phyloP scores from a whole-genome alignment of 1,140 invertebrate genomes.

The Drosophila ohnishii region DNA sequence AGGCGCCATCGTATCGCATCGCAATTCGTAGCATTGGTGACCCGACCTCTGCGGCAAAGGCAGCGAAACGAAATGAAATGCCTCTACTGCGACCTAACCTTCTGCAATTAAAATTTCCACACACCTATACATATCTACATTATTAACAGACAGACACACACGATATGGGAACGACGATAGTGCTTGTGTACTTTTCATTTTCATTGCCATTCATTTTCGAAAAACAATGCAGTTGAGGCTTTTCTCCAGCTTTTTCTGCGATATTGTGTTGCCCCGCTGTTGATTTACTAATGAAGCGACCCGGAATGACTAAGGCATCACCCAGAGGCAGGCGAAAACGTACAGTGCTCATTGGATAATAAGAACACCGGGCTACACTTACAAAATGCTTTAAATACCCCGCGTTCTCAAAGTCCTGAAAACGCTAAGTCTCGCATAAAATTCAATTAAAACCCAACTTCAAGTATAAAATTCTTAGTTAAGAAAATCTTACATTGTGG shows the following conservation, averaged over 20 bases:
- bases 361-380: not conserved
- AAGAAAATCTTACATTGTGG: too few relatives aligned
- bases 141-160: constrained; percentile 7
- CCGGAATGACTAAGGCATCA: constrained; percentile 36
- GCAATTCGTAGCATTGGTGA: constrained; percentile 55
- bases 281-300: constrained; percentile 55
- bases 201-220: constrained; percentile 73
- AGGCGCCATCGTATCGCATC: constrained; percentile 50
- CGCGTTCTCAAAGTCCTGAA: too few relatives aligned
- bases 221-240: constrained; percentile 70
- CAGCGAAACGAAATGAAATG: constrained; percentile 67
- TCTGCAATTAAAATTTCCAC: constrained; percentile 75
- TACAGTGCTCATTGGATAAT: not conserved
- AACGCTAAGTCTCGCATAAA: not conserved
- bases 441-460: too few relatives aligned
- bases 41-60: constrained; percentile 57
- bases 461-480: too few relatives aligned
- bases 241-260: constrained; percentile 47
- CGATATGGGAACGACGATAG: constrained; percentile 34
- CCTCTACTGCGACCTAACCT: constrained; percentile 46
- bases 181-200: constrained; percentile 67
- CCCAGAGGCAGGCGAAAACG: not conserved
- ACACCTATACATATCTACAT: not conserved
- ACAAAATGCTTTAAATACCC: not conserved
- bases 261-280: constrained; percentile 23